These are phyloP conservation scores for Protonibea diacanthus DNA, from an alignment of 2,797 vertebrate genomes.

Conservation along the genomic window DNA sequence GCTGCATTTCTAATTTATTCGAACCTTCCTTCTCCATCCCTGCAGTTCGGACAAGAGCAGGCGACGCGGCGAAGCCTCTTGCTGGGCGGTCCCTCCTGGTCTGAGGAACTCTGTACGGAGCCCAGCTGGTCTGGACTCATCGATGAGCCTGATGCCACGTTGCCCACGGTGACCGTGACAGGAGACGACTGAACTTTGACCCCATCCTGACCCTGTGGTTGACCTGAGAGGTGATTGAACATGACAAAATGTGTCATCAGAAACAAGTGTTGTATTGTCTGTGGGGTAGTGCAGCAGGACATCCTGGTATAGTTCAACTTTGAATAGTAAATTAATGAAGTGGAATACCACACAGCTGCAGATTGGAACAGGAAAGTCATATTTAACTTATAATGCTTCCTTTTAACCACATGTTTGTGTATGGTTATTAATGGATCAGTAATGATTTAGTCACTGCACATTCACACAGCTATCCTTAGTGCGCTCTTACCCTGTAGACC, in stretches of 20 bases:
- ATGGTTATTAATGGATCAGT: neutral
- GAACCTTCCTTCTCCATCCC: constrained; percentile 98
- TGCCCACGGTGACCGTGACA: constrained; percentile 94
- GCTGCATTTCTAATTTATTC: neutral
- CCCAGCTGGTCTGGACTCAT: constrained; percentile 98
- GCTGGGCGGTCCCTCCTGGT: constrained; percentile 95
- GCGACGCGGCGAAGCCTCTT: constrained; percentile 97
- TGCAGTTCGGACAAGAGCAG: constrained; percentile 98
- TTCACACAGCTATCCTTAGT: constrained; percentile 4
- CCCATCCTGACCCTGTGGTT: constrained; percentile 94
- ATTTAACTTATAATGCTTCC: neutral
- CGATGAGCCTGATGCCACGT: constrained; percentile 89
- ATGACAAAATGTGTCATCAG: constrained; percentile 2
- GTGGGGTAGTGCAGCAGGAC: constrained; percentile 6
- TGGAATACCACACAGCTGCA: neutral
- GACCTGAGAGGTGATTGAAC: constrained; percentile 85
- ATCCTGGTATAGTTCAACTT: constrained; percentile 8
- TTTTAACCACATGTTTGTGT: neutral
- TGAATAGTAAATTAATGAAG: neutral
- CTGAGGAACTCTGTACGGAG: constrained; percentile 94
- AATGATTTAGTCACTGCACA: neutral
- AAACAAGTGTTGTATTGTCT: neutral
- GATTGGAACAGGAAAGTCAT: neutral
- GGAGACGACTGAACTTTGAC: constrained; percentile 95
- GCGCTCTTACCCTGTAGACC: constrained; percentile 92